Conservation (phyloP, 35 echinoderm and acorn worm species). For the Holothuria glaberrima region DNA sequence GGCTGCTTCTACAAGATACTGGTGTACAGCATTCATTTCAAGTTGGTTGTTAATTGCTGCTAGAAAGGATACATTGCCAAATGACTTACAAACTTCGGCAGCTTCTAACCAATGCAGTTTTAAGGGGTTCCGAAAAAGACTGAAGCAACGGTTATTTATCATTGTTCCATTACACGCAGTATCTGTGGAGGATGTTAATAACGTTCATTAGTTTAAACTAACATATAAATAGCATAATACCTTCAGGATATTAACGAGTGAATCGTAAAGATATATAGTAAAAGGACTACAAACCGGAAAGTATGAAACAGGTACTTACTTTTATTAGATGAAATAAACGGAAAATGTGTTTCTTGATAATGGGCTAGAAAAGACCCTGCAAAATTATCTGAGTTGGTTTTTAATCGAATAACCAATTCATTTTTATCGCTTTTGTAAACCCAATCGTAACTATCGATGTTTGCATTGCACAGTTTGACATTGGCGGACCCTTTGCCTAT, state of each 20-base stretch:
- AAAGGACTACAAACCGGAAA: no score
- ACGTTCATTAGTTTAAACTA: no score
- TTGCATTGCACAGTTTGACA: slow-evolving; percentile 3
- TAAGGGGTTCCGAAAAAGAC: no score
- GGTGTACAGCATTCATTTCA: not conserved
- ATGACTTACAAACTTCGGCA: not conserved
- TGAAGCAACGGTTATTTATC: no score
- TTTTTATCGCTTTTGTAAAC: slow-evolving; percentile 14
- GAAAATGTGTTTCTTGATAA: not conserved
- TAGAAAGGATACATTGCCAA: not conserved
- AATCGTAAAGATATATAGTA: no score
- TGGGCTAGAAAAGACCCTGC: not conserved
- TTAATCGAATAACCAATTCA: not conserved
- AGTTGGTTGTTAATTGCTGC: not conserved
- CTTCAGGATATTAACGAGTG: no score
- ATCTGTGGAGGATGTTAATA: no score
- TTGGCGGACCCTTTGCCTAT: not conserved
- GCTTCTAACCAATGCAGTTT: not conserved
- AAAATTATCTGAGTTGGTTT: not conserved
- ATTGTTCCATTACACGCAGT: no score
- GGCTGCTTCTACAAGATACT: not conserved
- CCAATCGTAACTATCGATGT: not conserved
- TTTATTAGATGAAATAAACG: no score
- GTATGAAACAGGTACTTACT: no score
- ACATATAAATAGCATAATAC: no score